Percentiles rank a stretch among this genome's conserved stretches.
phyloP scores from a whole-genome alignment of 2,888 invertebrate genomes.

The Platyscelio sp. region DNA sequence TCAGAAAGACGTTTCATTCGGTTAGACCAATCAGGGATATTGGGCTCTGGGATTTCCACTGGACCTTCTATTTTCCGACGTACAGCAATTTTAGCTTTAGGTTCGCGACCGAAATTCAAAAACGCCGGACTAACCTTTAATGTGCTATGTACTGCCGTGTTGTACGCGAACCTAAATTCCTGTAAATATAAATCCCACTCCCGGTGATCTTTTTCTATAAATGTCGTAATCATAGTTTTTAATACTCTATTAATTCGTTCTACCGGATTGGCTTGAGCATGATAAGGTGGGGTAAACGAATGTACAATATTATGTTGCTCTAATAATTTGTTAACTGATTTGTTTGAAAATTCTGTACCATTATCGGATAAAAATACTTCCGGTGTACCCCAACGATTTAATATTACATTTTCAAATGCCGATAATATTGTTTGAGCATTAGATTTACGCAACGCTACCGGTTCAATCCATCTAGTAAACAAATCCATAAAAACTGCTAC shows the following conservation, averaged over 20 bases:
- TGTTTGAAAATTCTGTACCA: conserved; percentile 45
- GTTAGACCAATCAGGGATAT: neutral
- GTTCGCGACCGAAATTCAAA: conserved; percentile 25
- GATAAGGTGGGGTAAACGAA: conserved; percentile 26
- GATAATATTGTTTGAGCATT: conserved; percentile 25
- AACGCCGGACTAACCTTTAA: conserved; percentile 28
- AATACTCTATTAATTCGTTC: neutral
- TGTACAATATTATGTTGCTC: conserved; percentile 7
- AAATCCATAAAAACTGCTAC: conserved; percentile 23
- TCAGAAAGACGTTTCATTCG: conserved; percentile 5
- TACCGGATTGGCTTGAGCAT: conserved; percentile 37
- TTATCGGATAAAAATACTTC: conserved; percentile 38
- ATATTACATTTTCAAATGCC: conserved; percentile 34
- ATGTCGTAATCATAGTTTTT: neutral
- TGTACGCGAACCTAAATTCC: too few relatives aligned
- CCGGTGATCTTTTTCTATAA: neutral
- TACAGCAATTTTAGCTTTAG: neutral
- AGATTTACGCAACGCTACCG: conserved; percentile 12
- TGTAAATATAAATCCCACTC: neutral
- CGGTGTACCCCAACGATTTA: conserved; percentile 47
- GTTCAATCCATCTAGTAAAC: conserved; percentile 37
- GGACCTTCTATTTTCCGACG: neutral
- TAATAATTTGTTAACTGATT: neutral
- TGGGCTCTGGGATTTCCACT: neutral
- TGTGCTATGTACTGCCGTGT: conserved; percentile 14